Base-by-base conservation (phyloP, 2,113 vertebrate genomes). In the Chaenogobius annularis region DNA sequence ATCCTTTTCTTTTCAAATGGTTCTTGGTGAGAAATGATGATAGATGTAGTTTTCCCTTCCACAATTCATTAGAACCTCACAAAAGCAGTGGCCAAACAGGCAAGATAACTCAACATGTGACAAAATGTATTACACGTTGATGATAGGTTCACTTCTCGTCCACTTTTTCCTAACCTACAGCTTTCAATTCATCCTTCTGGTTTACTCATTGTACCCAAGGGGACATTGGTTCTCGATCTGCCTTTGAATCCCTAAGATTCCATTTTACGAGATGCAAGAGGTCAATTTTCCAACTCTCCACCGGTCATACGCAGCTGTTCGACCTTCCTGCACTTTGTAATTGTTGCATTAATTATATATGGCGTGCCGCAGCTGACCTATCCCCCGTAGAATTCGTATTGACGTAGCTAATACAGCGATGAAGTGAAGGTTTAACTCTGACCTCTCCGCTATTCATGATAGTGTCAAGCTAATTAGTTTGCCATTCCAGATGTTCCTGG, bases 391-490 rank as follows among this genome's bases (percentile, higher is more conserved):
- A 83, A 83, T 87, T 79, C 80, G 62, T 75, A 77, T 62, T 83
- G 79, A 82, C 23, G n/a, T 77, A 59, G 71, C 59, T 79, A 88
- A 88, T 89, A 88, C 83, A 80, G 80, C 62, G 66, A 56, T 64
- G 86, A 87, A 75, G 83, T 82, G 83, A 85, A 81, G 78, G 84
- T 87, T 80, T 54, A 82, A 80, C 75, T 74, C 69, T 83, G 83
- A 92, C 89, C 87, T 83, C 75, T 40, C 71, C 75, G 84, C 82
- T 78, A 85, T 87, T 78, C 89, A 86, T 83, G 85, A 84, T 83
- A 80, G 79, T 74, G 81, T 66, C 68, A 74, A 72, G 70, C 77
- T 88, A 91, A 91, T 92, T 89, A 87, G 80, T 77, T 78, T 56
- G 68, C 74, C 22, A 20, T 83, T 77, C 55, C 23, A 20, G 54